phyloP scores from a whole-genome alignment of 2,888 invertebrate genomes.

The Lasioglossum marginatum region DNA sequence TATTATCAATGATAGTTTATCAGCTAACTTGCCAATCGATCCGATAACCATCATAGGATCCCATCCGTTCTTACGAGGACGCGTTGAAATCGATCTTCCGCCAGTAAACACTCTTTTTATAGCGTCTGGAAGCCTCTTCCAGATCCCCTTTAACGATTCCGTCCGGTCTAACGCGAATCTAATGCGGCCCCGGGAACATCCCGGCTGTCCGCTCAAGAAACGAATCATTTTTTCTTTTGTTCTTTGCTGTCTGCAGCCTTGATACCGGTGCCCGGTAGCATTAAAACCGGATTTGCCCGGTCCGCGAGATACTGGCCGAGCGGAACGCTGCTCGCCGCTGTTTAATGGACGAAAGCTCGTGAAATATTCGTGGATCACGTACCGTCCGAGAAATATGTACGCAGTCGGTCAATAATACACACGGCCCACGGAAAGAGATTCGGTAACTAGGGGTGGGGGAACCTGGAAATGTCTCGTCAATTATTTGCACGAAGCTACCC shows the following conservation, averaged over 20 bases:
- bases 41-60: background rate
- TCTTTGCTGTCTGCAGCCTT: background rate
- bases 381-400: slow-evolving; percentile 10
- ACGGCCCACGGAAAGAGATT: slow-evolving; percentile 28
- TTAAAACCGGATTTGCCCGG: slow-evolving; percentile 50
- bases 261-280: slow-evolving; percentile 17
- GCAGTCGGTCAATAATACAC: slow-evolving; percentile 36
- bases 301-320: slow-evolving; percentile 15
- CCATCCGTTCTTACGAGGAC: slow-evolving; percentile 6
- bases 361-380: slow-evolving; percentile 52
- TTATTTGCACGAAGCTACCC: slow-evolving; percentile 6
- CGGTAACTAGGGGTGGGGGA: background rate
- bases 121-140: slow-evolving; percentile 10
- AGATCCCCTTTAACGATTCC: slow-evolving; percentile 43
- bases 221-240: slow-evolving; percentile 13
- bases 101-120: slow-evolving; percentile 35
- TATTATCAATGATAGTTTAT: background rate
- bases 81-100: background rate
- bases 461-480: slow-evolving; percentile 12
- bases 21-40: background rate
- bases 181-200: slow-evolving; percentile 51
- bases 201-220: background rate
- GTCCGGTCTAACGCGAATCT: slow-evolving; percentile 68
- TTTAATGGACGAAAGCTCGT: slow-evolving; percentile 45
- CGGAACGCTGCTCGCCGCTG: slow-evolving; percentile 10